Percentiles rank a stretch among this genome's conserved stretches.
Evolutionary conservation across 1,140 invertebrate species (phyloP).

Genomic region (Protaetia brevitarsis): DNA sequence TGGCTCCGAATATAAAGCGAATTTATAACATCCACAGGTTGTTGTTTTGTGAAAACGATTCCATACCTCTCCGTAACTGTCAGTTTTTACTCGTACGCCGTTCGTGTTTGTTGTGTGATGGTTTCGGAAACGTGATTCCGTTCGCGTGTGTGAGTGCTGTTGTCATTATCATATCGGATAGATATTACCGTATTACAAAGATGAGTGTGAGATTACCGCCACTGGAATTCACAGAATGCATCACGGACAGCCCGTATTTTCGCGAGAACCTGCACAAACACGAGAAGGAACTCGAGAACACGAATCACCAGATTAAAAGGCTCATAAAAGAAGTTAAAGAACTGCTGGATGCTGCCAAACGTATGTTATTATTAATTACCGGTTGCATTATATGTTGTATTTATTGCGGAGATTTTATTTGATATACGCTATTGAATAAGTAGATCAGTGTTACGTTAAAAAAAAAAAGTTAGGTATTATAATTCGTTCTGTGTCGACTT

Average conservation of each 20-base stretch:
- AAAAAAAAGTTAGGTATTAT: not conserved
- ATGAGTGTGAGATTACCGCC: slow-evolving; percentile 88
- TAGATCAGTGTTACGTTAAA: not conserved
- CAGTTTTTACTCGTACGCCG: slow-evolving; percentile 27
- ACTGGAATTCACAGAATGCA: slow-evolving; percentile 95
- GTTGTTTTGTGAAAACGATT: slow-evolving; percentile 36
- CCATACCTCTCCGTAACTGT: not conserved
- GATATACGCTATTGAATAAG: not conserved
- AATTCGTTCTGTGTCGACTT: not conserved
- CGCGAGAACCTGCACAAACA: slow-evolving; percentile 93
- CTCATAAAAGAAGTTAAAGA: slow-evolving; percentile 96
- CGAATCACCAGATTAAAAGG: slow-evolving; percentile 93
- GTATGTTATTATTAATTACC: slow-evolving; percentile 56
- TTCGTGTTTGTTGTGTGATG: not conserved
- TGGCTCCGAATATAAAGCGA: not conserved
- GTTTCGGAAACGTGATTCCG: slow-evolving; percentile 18
- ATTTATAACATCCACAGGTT: slow-evolving; percentile 38
- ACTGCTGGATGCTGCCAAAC: slow-evolving; percentile 84
- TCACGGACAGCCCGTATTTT: slow-evolving; percentile 95
- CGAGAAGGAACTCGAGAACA: slow-evolving; percentile 93
- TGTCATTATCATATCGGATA: slow-evolving; percentile 3
- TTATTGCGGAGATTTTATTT: not conserved
- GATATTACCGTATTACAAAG: not conserved
- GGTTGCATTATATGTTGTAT: not conserved
- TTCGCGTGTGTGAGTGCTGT: not conserved